These are phyloP conservation scores for Druceiella hillmani DNA, from an alignment of 2,888 invertebrate genomes.

Conservation along the genomic window DNA sequence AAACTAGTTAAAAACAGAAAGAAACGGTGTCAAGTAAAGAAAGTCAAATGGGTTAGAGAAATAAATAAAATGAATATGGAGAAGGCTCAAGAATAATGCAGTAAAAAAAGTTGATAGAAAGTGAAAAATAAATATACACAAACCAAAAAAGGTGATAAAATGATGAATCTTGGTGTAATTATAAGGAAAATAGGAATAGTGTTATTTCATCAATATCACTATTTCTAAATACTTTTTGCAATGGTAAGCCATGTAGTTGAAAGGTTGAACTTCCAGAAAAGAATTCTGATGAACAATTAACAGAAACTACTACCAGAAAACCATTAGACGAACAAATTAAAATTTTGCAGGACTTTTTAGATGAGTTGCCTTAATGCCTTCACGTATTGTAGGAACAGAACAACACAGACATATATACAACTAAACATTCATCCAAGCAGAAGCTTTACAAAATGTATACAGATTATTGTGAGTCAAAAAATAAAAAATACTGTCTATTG, in stretches of 20 bases:
- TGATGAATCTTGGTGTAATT: constrained; percentile 16
- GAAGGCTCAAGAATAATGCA: constrained; percentile 15
- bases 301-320: constrained; percentile 14
- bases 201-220: constrained; percentile 16
- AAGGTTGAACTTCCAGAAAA: constrained; percentile 15
- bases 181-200: constrained; percentile 15
- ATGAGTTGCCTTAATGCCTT: too few species aligned
- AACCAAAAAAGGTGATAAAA: constrained; percentile 14
- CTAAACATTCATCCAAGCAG: constrained; percentile 17
- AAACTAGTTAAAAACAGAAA: too few species aligned
- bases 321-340: constrained; percentile 14
- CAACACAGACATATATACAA: constrained; percentile 15
- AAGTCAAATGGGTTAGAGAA: constrained; percentile 12
- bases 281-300: constrained; percentile 11
- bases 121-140: constrained; percentile 15
- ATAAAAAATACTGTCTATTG: constrained; percentile 14
- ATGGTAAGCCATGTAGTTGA: too few species aligned
- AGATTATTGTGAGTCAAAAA: constrained; percentile 13
- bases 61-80: constrained; percentile 15
- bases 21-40: constrained; percentile 18
- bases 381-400: constrained; percentile 14
- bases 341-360: constrained; percentile 14
- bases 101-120: constrained; percentile 16
- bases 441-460: constrained; percentile 16
- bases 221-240: constrained; percentile 17